These are phyloP conservation scores for Tadarida brasiliensis DNA, from an alignment of 2,797 vertebrate genomes.

Conservation along the genomic window DNA sequence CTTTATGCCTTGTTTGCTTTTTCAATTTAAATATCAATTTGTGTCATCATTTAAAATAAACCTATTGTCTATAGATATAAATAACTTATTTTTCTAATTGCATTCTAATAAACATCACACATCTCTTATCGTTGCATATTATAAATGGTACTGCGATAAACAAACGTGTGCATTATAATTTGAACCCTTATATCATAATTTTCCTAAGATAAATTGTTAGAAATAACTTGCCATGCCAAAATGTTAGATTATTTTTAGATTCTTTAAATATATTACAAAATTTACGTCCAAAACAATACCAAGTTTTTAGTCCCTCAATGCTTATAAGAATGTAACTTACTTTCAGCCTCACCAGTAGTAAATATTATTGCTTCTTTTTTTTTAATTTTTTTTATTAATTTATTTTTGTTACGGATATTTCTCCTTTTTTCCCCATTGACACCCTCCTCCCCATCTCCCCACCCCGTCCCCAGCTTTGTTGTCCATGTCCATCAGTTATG, in stretches of 20 bases:
- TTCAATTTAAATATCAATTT: not conserved
- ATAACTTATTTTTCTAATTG: not conserved
- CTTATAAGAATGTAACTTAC: not conserved
- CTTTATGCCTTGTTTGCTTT: not conserved
- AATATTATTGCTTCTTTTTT: not conserved
- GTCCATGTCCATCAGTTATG: no score
- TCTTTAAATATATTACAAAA: not conserved
- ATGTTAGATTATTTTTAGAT: not conserved
- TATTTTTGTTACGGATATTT: no score
- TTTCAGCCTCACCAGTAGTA: not conserved
- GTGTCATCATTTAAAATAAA: not conserved
- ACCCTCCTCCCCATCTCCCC: no score
- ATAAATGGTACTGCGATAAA: not conserved
- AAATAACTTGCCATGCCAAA: not conserved
- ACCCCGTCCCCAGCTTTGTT: no score
- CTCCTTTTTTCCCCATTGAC: no score
- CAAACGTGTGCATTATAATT: not conserved
- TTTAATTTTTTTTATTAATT: no score
- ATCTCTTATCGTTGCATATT: not conserved
- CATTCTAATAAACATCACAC: not conserved
- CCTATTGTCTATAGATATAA: not conserved
- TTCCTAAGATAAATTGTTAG: not conserved
- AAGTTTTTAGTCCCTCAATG: not conserved
- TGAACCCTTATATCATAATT: not conserved
- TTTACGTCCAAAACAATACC: not conserved